phyloP scores from a whole-genome alignment of 2,113 vertebrate genomes.

The Neotoma lepida region DNA sequence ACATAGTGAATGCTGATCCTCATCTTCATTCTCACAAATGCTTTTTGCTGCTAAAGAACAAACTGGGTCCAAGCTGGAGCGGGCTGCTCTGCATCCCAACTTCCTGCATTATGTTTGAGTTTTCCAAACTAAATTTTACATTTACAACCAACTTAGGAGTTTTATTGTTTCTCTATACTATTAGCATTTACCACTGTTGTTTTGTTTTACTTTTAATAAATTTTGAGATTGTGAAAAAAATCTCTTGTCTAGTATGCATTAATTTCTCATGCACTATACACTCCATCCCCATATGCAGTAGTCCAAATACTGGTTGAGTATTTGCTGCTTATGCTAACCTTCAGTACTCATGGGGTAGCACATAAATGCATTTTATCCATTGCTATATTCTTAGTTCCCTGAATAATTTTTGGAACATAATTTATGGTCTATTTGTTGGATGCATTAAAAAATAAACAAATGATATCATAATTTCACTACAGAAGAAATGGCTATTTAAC shows the following conservation, averaged over 20 bases:
- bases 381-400: neutral
- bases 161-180: neutral
- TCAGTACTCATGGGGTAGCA: neutral
- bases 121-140: neutral
- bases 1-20: neutral
- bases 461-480: conserved; percentile 61
- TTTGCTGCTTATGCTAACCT: neutral
- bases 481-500: conserved; percentile 70
- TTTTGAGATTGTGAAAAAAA: neutral
- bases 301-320: neutral
- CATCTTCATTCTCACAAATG: neutral
- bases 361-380: neutral
- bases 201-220: neutral
- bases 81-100: neutral
- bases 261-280: neutral
- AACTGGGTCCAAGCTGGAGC: rapidly evolving
- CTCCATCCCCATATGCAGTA: neutral
- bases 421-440: conserved; percentile 55
- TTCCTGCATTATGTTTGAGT: neutral
- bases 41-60: neutral
- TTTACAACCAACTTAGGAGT: neutral
- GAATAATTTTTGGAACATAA: conserved; percentile 23
- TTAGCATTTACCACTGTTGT: neutral
- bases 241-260: neutral
- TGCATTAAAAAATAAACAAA: conserved; percentile 63